Evolutionary conservation across 2,797 vertebrate genomes (phyloP).

Genomic region (Parauchenoglanis ngamensis): DNA sequence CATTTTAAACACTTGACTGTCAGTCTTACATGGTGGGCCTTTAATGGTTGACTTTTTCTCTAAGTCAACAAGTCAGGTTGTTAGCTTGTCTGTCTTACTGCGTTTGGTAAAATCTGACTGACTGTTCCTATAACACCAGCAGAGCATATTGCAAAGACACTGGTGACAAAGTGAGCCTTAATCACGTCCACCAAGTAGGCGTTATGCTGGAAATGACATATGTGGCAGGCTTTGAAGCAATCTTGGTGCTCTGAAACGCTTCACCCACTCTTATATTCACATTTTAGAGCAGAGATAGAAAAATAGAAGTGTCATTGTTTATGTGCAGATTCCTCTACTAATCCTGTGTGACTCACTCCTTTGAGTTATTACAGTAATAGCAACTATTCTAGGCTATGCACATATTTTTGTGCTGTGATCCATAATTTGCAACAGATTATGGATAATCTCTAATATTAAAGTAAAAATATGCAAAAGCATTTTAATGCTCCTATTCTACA

Average conservation of each 20-base stretch:
- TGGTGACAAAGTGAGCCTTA: constrained; percentile 13
- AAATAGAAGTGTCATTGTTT: constrained; percentile 11
- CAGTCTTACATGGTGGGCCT: background rate
- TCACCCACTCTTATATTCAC: background rate
- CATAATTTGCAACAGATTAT: background rate
- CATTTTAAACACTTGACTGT: no score
- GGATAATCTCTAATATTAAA: background rate
- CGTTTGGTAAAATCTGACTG: background rate
- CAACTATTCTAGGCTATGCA: background rate
- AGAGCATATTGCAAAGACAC: background rate
- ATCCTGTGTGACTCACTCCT: constrained; percentile 11
- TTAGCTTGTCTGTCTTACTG: background rate
- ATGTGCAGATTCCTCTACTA: background rate
- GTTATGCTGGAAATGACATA: constrained; percentile 14
- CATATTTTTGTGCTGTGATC: background rate
- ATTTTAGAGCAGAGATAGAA: constrained; percentile 18
- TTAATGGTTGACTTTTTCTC: background rate
- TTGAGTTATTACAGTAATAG: constrained; percentile 21
- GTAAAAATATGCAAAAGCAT: background rate
- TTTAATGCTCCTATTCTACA: background rate
- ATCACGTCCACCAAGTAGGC: background rate
- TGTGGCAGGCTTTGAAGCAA: constrained; percentile 12
- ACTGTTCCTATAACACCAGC: background rate
- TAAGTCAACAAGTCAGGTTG: background rate
- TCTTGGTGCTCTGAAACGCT: constrained; percentile 13